Percentiles rank a stretch among this genome's conserved stretches.
phyloP scores from a whole-genome alignment of 2,888 invertebrate species.

The Hydroisotoma schaefferi region DNA sequence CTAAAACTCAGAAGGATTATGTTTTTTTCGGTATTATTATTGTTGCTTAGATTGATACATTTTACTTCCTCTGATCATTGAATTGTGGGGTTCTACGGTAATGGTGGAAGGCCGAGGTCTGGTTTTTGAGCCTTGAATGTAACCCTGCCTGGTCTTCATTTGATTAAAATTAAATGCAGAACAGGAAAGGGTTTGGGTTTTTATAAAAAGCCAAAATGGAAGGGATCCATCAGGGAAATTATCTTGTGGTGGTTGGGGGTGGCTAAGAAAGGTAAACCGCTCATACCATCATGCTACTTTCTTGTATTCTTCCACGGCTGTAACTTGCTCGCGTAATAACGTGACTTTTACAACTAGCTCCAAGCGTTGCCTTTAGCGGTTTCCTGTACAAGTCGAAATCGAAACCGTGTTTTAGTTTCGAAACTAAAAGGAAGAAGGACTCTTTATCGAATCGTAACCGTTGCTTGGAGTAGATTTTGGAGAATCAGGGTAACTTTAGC shows the following conservation, averaged over 20 bases:
- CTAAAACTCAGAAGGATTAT: too few relatives aligned
- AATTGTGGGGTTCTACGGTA: too few relatives aligned
- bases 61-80: too few relatives aligned
- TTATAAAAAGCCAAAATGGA: not conserved
- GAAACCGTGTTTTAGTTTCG: not conserved
- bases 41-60: too few relatives aligned
- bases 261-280: not conserved
- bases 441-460: too few relatives aligned
- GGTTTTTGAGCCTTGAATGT: not conserved
- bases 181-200: conserved; percentile 2
- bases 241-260: not conserved
- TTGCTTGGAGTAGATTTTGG: too few relatives aligned
- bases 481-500: too few relatives aligned
- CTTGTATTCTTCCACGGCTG: too few relatives aligned
- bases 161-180: conserved; percentile 5
- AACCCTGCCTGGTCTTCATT: not conserved
- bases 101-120: not conserved
- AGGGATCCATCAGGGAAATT: conserved; percentile 11
- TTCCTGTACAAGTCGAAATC: not conserved
- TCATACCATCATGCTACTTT: too few relatives aligned
- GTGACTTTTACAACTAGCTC: not conserved
- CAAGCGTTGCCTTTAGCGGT: not conserved
- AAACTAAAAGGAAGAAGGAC: not conserved
- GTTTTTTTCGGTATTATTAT: too few relatives aligned
- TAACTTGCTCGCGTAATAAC: too few relatives aligned